Base-by-base conservation (phyloP, 2,888 invertebrate species). In the Dione vanillae region DNA sequence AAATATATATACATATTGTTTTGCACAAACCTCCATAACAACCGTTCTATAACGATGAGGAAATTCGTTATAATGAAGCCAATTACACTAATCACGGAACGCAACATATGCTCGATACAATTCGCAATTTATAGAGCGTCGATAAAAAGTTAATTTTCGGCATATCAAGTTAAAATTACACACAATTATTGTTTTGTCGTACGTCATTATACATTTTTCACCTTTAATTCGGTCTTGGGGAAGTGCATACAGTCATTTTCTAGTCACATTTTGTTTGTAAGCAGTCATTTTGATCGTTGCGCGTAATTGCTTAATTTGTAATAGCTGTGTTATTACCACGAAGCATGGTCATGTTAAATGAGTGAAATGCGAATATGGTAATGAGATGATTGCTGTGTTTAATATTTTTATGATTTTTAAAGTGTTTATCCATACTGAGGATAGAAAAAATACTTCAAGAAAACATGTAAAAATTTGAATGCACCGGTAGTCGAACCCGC, bases 181-280 rank as follows among this genome's bases (percentile, higher is more conserved):
- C 27, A 66, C 76, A 79, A 80, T 78, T 78, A 77, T 74, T 79
- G 76, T 79, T 78, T 76, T 78, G 77, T 74, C 64, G 40, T 27
- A 9, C 19, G 35, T 77, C 74, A 77, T 78, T 78, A 78, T 72
- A 62, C 75, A 75, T 76, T 80, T 79, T 79, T 78, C 78, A 76
- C 78, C 74, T 77, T 75, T 72, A 54, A 74, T 74, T 52, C 52
- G 27, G 58, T 6, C 19, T 14, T 35, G 51, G 51, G 16, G 43
- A 41, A 35, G 12, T n/a, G 37, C 11, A 10, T 14, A n/a, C 14
- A 49, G 49, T 61, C 10, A n/a, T 43, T n/a, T 9, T 43, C 19
- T 19, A 51, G 14, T 2, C 20, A 59, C 14, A n/a, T n/a, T n/a
- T 27, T 10, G 10, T 27, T n/a, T 10, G 43, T 20, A 43, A 27